Conservation (phyloP, 2,113 vertebrate species). For the Campylorhamphus procurvoides region DNA sequence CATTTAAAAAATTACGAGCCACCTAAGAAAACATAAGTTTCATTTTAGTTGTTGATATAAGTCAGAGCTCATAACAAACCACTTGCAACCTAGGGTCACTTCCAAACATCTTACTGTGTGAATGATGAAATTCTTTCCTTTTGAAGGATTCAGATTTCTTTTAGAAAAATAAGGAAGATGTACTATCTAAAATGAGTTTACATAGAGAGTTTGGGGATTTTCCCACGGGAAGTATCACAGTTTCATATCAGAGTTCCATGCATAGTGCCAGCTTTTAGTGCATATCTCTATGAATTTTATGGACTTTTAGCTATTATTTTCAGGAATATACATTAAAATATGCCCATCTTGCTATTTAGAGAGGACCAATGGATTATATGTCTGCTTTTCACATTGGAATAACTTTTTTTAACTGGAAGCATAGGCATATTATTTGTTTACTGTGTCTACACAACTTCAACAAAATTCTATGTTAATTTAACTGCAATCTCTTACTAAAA, state of each 20-base stretch:
- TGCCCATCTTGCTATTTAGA: neutral
- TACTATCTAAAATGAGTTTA: conserved; percentile 84
- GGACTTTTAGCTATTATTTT: conserved; percentile 25
- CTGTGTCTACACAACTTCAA: neutral
- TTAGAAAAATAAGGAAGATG: conserved; percentile 76
- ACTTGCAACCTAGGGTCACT: neutral
- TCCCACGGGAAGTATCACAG: neutral
- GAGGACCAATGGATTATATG: neutral
- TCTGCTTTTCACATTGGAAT: conserved; percentile 15
- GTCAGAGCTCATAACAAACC: neutral
- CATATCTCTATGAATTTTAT: neutral
- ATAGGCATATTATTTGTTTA: neutral
- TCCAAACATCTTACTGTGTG: neutral
- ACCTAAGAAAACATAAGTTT: neutral
- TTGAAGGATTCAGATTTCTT: conserved; percentile 68
- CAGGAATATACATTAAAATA: conserved; percentile 8
- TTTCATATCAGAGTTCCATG: neutral
- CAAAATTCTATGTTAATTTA: neutral
- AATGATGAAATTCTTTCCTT: neutral
- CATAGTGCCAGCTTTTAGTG: neutral
- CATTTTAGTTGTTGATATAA: neutral
- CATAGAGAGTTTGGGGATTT: conserved; percentile 29
- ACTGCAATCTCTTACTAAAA: neutral
- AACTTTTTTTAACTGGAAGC: neutral
- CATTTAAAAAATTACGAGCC: neutral